Evolutionary conservation across 2,888 invertebrate species (phyloP), one percentile per base, ranked within the genome.

Genomic region (Aspidiotus rigidus): DNA sequence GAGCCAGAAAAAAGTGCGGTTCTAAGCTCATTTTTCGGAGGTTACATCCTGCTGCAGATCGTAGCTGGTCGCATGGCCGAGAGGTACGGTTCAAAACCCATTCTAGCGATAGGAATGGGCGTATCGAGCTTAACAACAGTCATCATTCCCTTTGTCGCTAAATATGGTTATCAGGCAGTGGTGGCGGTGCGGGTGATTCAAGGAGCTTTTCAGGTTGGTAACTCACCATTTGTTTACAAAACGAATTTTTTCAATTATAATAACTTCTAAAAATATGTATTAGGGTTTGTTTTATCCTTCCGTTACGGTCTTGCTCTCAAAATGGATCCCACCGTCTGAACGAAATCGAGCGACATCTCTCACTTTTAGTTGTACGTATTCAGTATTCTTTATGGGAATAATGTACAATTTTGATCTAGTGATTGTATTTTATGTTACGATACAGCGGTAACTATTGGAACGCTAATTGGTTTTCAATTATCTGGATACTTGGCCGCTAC

Each of bases 11-110:
- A 84, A 74, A 83, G 85, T 0, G 75, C 85, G 66, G 78, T 87
- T 1, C 75, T 86, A 8, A 85, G 86, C 55, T 84, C 87, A 0
- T 88, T 86, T 75, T 89, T 89, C 77, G 89, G 89, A 89, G 90
- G 89, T 3, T 90, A 90, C 69, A 59, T 88, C 1, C 73, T 86
- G 2, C 84, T 87, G 11, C 90, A 90, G 78, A 78, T 89, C 2
- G 86, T 86, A 0, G 84, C 85, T 6, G 80, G 80, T 17, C 76
- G 77, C 62, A 73, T 82, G 71, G 80, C 82, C 2, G 79, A 79
- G 71, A 74, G 75, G 3, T 77, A 79, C 72, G 83, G 83, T 17
- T 81, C 80, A 7, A 81, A 80, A 74, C 76, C 77, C 71, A 73
- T 82, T 44, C 79, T 77, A 15, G 74, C 75, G 8, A 62, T 74